These are phyloP conservation scores for Calliphora vomitoria DNA, from an alignment of 2,888 invertebrate genomes.

Conservation along the genomic window DNA sequence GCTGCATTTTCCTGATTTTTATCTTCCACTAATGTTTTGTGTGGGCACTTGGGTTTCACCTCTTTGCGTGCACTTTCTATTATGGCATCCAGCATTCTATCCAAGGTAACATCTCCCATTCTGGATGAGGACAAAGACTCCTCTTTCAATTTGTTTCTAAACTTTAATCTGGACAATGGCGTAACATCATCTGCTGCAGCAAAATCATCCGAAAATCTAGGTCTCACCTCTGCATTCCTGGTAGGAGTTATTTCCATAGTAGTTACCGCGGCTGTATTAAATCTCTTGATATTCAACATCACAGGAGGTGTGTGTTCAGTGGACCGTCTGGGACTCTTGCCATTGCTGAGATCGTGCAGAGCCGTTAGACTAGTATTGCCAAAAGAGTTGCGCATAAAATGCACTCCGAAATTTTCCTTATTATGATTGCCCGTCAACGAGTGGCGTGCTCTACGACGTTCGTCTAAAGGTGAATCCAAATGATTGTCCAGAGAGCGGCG, in stretches of 20 bases:
- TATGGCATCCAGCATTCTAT: slow-evolving; percentile 84
- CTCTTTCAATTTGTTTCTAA: slow-evolving; percentile 69
- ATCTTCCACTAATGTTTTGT: background rate
- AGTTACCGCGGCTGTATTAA: slow-evolving; percentile 18
- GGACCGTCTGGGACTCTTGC: slow-evolving; percentile 80
- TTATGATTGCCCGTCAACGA: slow-evolving; percentile 79
- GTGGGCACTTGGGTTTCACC: slow-evolving; percentile 53
- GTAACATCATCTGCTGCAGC: slow-evolving; percentile 75
- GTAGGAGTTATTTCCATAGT: slow-evolving; percentile 72
- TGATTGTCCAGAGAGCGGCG: slow-evolving; percentile 81
- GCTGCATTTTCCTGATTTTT: background rate
- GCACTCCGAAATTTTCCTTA: slow-evolving; percentile 83
- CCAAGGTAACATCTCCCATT: slow-evolving; percentile 83
- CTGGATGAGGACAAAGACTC: slow-evolving; percentile 82
- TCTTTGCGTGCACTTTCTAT: slow-evolving; percentile 84
- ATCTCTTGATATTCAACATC: slow-evolving; percentile 70
- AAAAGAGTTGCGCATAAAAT: slow-evolving; percentile 81
- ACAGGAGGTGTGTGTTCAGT: slow-evolving; percentile 73
- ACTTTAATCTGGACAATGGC: slow-evolving; percentile 75
- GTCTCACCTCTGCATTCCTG: background rate
- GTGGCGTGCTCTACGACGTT: slow-evolving; percentile 75
- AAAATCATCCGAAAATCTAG: slow-evolving; percentile 75
- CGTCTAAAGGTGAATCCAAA: slow-evolving; percentile 75
- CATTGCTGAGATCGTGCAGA: slow-evolving; percentile 83
- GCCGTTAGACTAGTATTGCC: slow-evolving; percentile 81